These are phyloP conservation scores for Nephrotoma appendiculata DNA, from an alignment of 2,888 invertebrate genomes.

Conservation along the genomic window DNA sequence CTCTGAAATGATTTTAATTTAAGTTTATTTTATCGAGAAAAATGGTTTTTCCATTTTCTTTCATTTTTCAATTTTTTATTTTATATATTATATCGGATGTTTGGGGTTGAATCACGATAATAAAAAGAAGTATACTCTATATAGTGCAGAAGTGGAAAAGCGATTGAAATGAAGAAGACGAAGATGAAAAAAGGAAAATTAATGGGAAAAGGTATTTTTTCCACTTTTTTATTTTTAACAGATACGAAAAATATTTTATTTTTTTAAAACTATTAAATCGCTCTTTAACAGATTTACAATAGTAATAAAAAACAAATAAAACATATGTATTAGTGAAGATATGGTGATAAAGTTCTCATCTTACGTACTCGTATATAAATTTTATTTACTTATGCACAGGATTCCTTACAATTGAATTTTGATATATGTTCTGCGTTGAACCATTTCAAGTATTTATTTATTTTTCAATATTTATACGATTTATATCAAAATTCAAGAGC, in stretches of 20 bases:
- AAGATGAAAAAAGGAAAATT: background rate
- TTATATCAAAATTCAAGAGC: background rate
- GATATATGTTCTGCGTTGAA: background rate
- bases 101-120: background rate
- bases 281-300: background rate
- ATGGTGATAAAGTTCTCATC: background rate
- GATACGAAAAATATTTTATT: background rate
- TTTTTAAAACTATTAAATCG: background rate
- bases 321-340: background rate
- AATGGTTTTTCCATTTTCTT: background rate
- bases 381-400: background rate
- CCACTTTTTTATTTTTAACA: background rate
- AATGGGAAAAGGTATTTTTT: background rate
- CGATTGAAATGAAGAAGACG: background rate
- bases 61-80: background rate
- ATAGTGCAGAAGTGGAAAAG: background rate
- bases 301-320: background rate
- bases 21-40: background rate
- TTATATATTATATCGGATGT: background rate
- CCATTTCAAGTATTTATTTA: background rate
- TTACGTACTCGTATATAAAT: background rate
- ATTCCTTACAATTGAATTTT: background rate
- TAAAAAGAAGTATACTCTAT: background rate
- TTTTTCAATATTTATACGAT: background rate
- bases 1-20: background rate